Percentiles rank a stretch among this genome's conserved stretches.
These are phyloP conservation scores for Trichogramma dendrolimi DNA, from an alignment of 2,888 invertebrate genomes.

Conservation along the genomic window DNA sequence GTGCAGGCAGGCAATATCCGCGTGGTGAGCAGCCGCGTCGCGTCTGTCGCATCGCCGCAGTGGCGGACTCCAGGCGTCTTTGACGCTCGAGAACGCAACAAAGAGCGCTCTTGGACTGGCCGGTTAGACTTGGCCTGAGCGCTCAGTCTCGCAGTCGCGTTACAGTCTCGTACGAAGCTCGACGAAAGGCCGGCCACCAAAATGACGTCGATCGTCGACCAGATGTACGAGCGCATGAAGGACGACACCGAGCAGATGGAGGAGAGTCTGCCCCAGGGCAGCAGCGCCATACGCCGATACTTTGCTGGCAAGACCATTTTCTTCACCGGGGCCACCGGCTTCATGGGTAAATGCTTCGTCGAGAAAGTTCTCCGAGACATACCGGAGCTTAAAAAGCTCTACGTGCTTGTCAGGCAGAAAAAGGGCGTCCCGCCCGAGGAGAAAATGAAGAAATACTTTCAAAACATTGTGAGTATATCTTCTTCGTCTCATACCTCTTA, in stretches of 20 bases:
- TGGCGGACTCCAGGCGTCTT: too few species aligned
- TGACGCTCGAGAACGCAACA: too few species aligned
- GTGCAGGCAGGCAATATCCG: too few species aligned
- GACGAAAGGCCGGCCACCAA: too few species aligned
- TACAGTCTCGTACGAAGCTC: too few species aligned
- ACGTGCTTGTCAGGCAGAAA: conserved; percentile 31
- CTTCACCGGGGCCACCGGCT: conserved; percentile 37
- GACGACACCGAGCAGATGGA: conserved; percentile 27
- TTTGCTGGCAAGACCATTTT: conserved; percentile 38
- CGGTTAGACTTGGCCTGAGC: too few species aligned
- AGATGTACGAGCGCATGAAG: conserved; percentile 33
- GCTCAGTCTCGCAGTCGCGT: too few species aligned
- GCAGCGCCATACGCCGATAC: conserved; percentile 35
- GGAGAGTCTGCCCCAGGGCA: conserved; percentile 12
- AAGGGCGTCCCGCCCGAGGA: conserved; percentile 19
- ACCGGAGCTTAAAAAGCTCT: conserved; percentile 34
- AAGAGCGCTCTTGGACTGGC: too few species aligned
- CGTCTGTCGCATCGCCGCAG: too few species aligned
- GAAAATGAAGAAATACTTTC: conserved; percentile 30
- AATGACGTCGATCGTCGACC: conserved; percentile 28
- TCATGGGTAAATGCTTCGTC: conserved; percentile 35
- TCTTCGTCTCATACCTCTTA: neutral
- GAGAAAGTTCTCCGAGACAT: conserved; percentile 39
- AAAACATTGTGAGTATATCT: conserved; percentile 31
- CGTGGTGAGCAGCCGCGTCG: too few species aligned